Evolutionary conservation across 2,797 vertebrate genomes (phyloP), one percentile per base, ranked within the genome.

Genomic region (Hyperoplus immaculatus): DNA sequence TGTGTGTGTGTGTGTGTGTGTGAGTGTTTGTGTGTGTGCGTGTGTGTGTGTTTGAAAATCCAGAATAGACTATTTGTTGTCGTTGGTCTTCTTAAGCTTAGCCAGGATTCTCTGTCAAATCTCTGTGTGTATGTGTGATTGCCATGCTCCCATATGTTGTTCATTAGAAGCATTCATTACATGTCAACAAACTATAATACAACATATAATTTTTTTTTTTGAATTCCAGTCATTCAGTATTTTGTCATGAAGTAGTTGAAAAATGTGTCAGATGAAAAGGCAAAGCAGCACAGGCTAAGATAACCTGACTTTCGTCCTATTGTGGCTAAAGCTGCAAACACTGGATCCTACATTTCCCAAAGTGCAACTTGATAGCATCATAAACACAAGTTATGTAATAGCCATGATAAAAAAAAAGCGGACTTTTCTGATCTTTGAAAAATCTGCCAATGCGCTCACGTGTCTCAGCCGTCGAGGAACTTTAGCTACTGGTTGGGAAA

Each of bases 11-110:
- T 58, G 56, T 39, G 21, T 56, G 54, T 56, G 54, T n/a, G 11
- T 56, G 54, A 8, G 12, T 56, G 54, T 56, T 12, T 38, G 10
- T 38, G 54, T 11, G 8, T 38, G 54, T 14, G 54, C 10, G 54
- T 50, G 6, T 66, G 45, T 42, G 36, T 51, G 54, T 72, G 50
- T 45, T 80, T 89, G 68, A 82, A 83, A 77, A 59, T 21, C 49
- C 50, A 61, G 58, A 65, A 88, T 39, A 92, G 69, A 79, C 41
- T 65, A 56, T 80, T 90, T 92, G 88, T 90, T 92, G 75, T 66
- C 58, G 18, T 18, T 53, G 46, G 18, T 58, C 57, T 76, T 87
- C 69, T 84, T 51, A 84, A 83, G 74, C 62, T 53, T 53, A 69
- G 85, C 81, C 86, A 90, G 75, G 69, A 69, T 36, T 51, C 50